Conservation (phyloP, 2,888 invertebrate genomes). For the Halictus quadricinctus region DNA sequence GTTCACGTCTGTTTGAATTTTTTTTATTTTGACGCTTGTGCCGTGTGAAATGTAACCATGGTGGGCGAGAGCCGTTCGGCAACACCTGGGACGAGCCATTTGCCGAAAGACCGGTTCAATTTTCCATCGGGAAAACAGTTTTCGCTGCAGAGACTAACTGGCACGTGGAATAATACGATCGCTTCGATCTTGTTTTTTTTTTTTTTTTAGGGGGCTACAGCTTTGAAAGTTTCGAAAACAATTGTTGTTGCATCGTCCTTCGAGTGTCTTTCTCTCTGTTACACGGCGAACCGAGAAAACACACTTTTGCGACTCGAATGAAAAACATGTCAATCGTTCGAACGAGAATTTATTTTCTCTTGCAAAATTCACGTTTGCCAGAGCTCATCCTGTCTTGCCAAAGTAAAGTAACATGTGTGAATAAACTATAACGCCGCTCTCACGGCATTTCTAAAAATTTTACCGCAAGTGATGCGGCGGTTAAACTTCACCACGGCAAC, state of each 20-base stretch:
- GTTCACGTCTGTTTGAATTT: not conserved
- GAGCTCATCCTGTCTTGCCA: not conserved
- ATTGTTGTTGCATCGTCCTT: not conserved
- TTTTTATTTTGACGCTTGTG: conserved; percentile 34
- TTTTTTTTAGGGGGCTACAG: not conserved
- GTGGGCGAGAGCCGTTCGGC: conserved; percentile 3
- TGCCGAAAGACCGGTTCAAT: conserved; percentile 30
- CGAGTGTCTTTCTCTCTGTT: not conserved
- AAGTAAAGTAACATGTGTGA: not conserved
- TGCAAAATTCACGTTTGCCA: not conserved
- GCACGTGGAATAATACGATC: conserved; percentile 29
- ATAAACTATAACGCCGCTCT: not conserved
- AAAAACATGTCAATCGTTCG: not conserved
- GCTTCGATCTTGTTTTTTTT: not conserved
- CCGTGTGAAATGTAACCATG: conserved; percentile 12
- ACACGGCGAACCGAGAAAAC: not conserved
- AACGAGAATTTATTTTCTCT: not conserved
- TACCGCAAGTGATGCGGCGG: too few relatives aligned
- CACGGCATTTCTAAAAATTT: too few relatives aligned
- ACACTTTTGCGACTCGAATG: not conserved
- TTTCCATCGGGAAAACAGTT: conserved; percentile 49
- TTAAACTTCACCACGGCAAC: too few relatives aligned
- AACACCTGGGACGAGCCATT: conserved; percentile 48
- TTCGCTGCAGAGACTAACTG: conserved; percentile 25
- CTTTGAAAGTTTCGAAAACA: not conserved